These are phyloP conservation scores for Lepidurus arcticus DNA, from an alignment of 1,140 invertebrate species.

Conservation along the genomic window DNA sequence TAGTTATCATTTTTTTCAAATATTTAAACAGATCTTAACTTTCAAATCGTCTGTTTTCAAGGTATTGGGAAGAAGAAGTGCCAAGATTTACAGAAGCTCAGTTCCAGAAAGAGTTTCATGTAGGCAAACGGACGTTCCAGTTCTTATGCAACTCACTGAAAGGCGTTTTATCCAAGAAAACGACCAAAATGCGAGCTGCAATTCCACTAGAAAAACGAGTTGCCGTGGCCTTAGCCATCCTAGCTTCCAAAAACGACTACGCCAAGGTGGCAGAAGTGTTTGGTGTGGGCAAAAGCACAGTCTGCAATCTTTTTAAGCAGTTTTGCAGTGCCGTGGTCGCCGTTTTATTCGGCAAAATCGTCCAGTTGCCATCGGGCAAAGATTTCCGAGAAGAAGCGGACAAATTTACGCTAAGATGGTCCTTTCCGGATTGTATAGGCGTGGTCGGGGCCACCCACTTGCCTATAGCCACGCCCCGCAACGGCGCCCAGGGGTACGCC, in stretches of 20 bases:
- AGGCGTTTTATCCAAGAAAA: conserved; percentile 27
- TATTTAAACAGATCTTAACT: background rate
- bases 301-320: conserved; percentile 30
- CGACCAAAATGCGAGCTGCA: conserved; percentile 22
- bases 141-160: conserved; percentile 31
- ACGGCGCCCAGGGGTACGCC: conserved; percentile 30
- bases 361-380: conserved; percentile 32
- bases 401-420: conserved; percentile 31
- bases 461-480: conserved; percentile 33
- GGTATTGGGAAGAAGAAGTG: conserved; percentile 32
- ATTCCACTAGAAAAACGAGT: conserved; percentile 33
- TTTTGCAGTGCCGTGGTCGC: conserved; percentile 33
- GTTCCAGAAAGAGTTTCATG: conserved; percentile 35
- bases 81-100: conserved; percentile 31
- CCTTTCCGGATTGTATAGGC: conserved; percentile 31
- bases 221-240: conserved; percentile 27
- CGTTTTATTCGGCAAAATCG: conserved; percentile 31
- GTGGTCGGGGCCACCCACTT: conserved; percentile 33
- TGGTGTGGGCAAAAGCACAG: conserved; percentile 31
- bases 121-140: conserved; percentile 31
- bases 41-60: background rate
- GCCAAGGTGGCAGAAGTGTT: conserved; percentile 27
- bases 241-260: conserved; percentile 33
- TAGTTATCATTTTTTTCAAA: background rate
- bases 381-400: conserved; percentile 34